Conservation (phyloP, 2,888 invertebrate genomes). For the Ophioninae sp. region DNA sequence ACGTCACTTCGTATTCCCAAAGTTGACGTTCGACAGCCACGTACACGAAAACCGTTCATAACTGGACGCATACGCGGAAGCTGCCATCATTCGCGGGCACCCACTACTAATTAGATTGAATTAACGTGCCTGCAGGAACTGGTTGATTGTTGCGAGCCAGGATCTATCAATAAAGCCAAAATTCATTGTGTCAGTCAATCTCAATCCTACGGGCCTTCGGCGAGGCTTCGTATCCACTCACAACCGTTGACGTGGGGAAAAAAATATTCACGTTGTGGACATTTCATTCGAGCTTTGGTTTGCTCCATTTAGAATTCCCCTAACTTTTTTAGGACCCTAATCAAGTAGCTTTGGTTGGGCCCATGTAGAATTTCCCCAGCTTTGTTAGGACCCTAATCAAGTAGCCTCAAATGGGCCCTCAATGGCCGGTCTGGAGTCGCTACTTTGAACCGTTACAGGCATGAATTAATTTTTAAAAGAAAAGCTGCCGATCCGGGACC, state of each 20-base stretch:
- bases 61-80: neutral
- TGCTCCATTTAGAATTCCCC: neutral
- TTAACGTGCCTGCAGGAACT: slow-evolving; percentile 1
- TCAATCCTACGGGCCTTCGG: neutral
- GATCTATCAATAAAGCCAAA: slow-evolving; percentile 10
- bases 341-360: too few species aligned
- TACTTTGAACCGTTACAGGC: too few species aligned
- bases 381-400: too few species aligned
- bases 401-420: too few species aligned
- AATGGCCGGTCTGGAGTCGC: too few species aligned
- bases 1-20: slow-evolving; percentile 31
- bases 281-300: neutral
- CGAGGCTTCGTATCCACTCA: neutral
- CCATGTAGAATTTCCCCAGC: too few species aligned
- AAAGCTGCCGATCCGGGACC: neutral
- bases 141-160: neutral
- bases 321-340: too few species aligned
- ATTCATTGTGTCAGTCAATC: neutral
- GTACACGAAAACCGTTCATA: slow-evolving; percentile 23
- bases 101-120: neutral
- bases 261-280: neutral
- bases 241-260: neutral
- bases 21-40: slow-evolving; percentile 44
- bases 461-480: too few species aligned
- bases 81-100: neutral